phyloP scores from a whole-genome alignment of 2,797 vertebrate species.

The Hapalemur alaotrensis region DNA sequence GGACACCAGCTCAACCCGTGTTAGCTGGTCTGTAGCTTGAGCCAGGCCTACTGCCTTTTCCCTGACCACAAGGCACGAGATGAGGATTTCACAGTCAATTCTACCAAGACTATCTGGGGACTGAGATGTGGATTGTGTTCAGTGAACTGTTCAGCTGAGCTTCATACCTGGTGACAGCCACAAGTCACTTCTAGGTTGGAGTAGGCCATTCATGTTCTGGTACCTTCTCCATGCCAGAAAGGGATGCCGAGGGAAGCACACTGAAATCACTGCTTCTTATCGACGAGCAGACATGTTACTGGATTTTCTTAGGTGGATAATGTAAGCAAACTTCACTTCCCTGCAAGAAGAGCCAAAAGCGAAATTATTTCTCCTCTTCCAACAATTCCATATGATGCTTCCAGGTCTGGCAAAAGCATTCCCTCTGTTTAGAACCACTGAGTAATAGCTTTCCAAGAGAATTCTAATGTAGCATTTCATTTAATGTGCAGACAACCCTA shows the following conservation, averaged over 20 bases:
- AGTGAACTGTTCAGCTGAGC: conserved; percentile 20
- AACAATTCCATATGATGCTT: conserved; percentile 74
- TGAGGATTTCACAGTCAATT: neutral
- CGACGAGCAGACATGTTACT: conserved; percentile 47
- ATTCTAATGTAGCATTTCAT: conserved; percentile 60
- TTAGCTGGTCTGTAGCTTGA: neutral
- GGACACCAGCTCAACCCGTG: neutral
- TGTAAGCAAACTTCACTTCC: conserved; percentile 68
- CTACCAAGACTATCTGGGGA: neutral
- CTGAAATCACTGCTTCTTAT: conserved; percentile 51
- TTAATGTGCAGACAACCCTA: conserved; percentile 10
- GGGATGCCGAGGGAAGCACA: neutral
- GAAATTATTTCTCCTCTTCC: conserved; percentile 73
- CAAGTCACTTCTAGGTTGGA: conserved; percentile 1
- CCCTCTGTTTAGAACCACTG: conserved; percentile 72
- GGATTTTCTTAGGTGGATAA: conserved; percentile 67
- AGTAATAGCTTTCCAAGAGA: conserved; percentile 67
- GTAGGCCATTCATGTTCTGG: neutral
- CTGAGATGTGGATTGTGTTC: conserved; percentile 17
- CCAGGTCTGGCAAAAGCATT: conserved; percentile 74
- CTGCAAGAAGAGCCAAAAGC: conserved; percentile 69
- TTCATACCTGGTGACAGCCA: neutral
- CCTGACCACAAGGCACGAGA: neutral
- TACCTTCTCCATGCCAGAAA: conserved; percentile 23
- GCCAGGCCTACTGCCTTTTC: neutral